Evolutionary conservation across 2,888 invertebrate species (phyloP), one percentile per base, ranked within the genome.

Genomic region (Cephalotes varians): DNA sequence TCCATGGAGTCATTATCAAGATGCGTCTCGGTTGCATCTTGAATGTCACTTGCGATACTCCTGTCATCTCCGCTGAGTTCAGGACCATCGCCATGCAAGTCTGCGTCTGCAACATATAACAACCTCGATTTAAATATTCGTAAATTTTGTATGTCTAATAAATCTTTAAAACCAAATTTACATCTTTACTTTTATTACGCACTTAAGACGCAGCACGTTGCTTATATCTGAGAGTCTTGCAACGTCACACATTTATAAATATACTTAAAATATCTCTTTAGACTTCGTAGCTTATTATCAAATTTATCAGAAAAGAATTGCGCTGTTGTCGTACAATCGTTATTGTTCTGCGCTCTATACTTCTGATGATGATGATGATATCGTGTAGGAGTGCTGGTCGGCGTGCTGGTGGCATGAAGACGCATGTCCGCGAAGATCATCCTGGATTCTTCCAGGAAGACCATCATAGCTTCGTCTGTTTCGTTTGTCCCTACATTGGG

Each of bases 31-130:
- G 95, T 94, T 72, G 95, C 95, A 86, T 95, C 95, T 21, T 95
- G 94, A 84, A 95, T 95, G 86, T 96, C 96, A 93, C 96, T 96
- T 86, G 95, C 95, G 90, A 95, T 95, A 92, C 96, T 96, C 87
- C 96, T 95, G 82, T 96, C 96, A 91, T 96, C 96, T 67, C 96
- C 96, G 91, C 96, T 96, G 87, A 96, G 95, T 88, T 96, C 96
- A 71, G 93, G 94, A 44, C 96, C 96, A 89, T 96, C 96, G 83
- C 96, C 96, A 90, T 96, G 96, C 80, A 95, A 95, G 91, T 96
- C 96, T 85, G 95, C 95, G 95, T 96, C 96, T 96, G 95, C 0
- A 95, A 95, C 28, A 82, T 86, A 44, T n/a, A 37, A n/a, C 1
- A 31, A 82, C 31, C 25, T n/a, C 15, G 15, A 44, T 31, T 40